Percentiles rank a stretch among this genome's conserved stretches.
These are phyloP conservation scores for Tridacna crocea DNA, from an alignment of 2,888 invertebrate species.

Conservation along the genomic window DNA sequence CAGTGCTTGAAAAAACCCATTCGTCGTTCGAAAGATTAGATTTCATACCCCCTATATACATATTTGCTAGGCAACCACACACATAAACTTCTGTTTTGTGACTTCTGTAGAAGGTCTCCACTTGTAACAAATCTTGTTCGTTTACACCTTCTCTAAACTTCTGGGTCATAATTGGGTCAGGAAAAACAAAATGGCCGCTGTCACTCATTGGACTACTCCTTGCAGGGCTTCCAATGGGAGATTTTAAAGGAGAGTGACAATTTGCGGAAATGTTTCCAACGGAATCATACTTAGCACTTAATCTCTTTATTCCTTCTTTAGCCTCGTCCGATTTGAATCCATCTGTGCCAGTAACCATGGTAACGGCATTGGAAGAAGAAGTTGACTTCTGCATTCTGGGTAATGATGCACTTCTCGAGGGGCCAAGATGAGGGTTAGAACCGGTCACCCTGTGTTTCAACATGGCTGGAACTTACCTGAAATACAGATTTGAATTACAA, in stretches of 20 bases:
- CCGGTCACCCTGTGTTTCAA: constrained; percentile 45
- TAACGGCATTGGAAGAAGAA: not conserved
- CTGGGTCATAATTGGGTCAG: constrained; percentile 46
- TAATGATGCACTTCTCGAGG: constrained; percentile 18
- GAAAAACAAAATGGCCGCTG: constrained; percentile 38
- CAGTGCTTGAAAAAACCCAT: constrained; percentile 91
- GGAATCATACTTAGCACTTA: constrained; percentile 81
- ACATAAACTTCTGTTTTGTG: constrained; percentile 92
- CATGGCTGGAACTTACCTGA: constrained; percentile 29
- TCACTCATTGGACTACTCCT: constrained; percentile 41
- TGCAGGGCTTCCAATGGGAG: constrained; percentile 60
- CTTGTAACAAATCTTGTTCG: constrained; percentile 81
- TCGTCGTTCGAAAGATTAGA: constrained; percentile 66
- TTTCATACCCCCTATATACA: constrained; percentile 83
- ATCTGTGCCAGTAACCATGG: not conserved
- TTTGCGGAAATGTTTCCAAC: constrained; percentile 68
- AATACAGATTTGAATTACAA: not conserved
- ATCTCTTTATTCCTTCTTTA: constrained; percentile 72
- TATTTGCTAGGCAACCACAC: constrained; percentile 89
- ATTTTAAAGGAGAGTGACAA: constrained; percentile 53
- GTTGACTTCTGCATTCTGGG: constrained; percentile 18
- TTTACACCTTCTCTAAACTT: constrained; percentile 74
- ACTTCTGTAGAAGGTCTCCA: constrained; percentile 86
- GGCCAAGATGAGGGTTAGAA: constrained; percentile 19
- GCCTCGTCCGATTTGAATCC: constrained; percentile 29